Base-by-base conservation (phyloP, 1,140 invertebrate species). In the Stegodyphus dumicola region DNA sequence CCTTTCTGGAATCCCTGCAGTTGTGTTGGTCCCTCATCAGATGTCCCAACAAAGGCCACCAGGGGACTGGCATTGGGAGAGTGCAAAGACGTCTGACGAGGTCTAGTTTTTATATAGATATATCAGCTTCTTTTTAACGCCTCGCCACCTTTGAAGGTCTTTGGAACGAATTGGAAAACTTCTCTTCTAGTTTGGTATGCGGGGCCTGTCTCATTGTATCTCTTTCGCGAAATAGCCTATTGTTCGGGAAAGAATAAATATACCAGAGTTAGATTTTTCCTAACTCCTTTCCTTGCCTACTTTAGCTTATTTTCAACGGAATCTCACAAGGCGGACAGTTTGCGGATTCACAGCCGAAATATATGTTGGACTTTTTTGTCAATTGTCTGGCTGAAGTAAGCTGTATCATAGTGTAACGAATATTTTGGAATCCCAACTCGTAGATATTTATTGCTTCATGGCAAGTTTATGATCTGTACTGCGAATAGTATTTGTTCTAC, bases 21-120 rank as follows among this genome's bases (percentile, higher is more conserved):
- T 77, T 67, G 76, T 77, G 76, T 77, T 77, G 76, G 76, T 17
- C 64, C 76, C 76, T 77, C 76, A 77, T 77, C 76, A 77, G 48
- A 15, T 11, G 48, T 52, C 64, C 18, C 67, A 49, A 77, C 60
- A 67, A 77, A 66, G 65, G 76, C 33, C 76, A 67, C 76, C 48
- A 67, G 76, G 76, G 64, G 48, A 33, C 67, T 18, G 33, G 33
- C 33, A 33, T 1, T 33, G 33, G 6, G 64, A 56, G 48, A 64
- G 56, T 76, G 54, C 74, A 9, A 76, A 76, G 74, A 49, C 54
- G 53, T 52, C 49, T 76, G 74, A 76, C 74, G 74, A 76, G 48
- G 54, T 76, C 15, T 11, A 7, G 49, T 13, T 51, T 13, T 10
- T n/a, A n/a, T n/a, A 13, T 76, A 10, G 13, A 52, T 33, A 33